Evolutionary conservation across 1,140 invertebrate species (phyloP), one percentile per base, ranked within the genome.

Genomic region (Lasaia peninsularis): DNA sequence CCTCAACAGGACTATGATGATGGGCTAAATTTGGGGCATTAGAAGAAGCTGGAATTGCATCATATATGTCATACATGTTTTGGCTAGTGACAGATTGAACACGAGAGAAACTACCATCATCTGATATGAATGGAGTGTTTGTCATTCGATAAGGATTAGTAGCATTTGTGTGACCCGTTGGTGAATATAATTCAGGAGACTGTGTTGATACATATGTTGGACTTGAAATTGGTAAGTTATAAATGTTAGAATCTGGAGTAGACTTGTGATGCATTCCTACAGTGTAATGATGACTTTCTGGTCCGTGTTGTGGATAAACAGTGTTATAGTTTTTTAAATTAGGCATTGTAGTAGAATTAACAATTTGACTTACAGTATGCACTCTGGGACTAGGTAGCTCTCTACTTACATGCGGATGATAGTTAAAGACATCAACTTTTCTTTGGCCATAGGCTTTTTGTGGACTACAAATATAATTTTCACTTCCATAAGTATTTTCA

Each of bases 61-160:
- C 82, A 80, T 87, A 88, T 56, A 88, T 65, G 52, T 87, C 81
- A 74, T 85, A 86, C 71, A 85, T 78, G 59, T 86, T 86, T 67
- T 87, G 84, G 69, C 75, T 83, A 58, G 76, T 66, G 52, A 78
- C 77, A 56, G 82, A 72, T 57, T 85, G 84, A 6, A 84, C 69
- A 63, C 86, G 86, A 58, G 75, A 75, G 65, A 83, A 86, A 35
- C 86, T 88, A 52, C 86, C 86, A 68, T 88, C 86, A 64, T 88
- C 86, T 31, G 83, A 86, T 58, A 88, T 71, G 9, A 88, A 64
- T 18, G 86, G 86, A 24, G 86, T 88, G 53, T 86, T 86, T 31
- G 86, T 84, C 84, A 87, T 89, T 32, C 84, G 72, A 63, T 87
- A 86, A 49, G 84, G 83, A 68, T 89, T 89, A 28, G 84, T 89